Base-by-base conservation (phyloP, 1,140 invertebrate species). In the Chironomus tepperi region DNA sequence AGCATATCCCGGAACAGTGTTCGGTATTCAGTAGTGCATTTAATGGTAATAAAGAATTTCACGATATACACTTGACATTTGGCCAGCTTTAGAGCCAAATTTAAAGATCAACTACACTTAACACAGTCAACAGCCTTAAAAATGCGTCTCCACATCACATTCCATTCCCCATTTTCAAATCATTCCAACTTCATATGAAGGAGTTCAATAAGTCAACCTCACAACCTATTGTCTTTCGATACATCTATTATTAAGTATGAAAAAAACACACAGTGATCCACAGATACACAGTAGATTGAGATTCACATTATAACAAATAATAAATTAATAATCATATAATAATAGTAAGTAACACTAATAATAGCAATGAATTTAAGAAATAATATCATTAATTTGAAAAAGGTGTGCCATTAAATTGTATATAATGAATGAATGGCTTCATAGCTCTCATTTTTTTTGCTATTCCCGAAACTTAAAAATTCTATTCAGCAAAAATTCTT, bases 351-450 rank as follows among this genome's bases (percentile, higher is more conserved):
- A 12, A 57, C 15, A 57, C 12, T 57, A 57, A 57, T 57, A 57
- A 57, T 57, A n/a, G 47, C 12, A 57, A n/a, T n/a, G n/a, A 57
- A 57, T 12, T n/a, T 12, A 57, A 5, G n/a, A n/a, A 57, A n/a
- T n/a, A n/a, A 47, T 57, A 57, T 57, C 47, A 57, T 57, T 57
- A 57, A 57, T 57, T 57, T 57, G 47, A 57, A 57, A 57, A 57
- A 57, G 47, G 47, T 57, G 47, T 57, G 47, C 47, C 47, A 57
- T n/a, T n/a, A n/a, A 57, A 57, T 57, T 57, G 47, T 47, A 8
- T 47, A 47, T 47, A 47, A 47, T 47, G 43, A 47, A 47, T 10
- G 43, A 34, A 34, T 34, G 24, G 24, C 24, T 34, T 34, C 24
- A 34, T 34, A 57, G 47, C 47, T 57, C 47, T 57, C n/a, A 34